Base-by-base conservation (phyloP, 2,888 invertebrate genomes). In the Chrysolina americana region DNA sequence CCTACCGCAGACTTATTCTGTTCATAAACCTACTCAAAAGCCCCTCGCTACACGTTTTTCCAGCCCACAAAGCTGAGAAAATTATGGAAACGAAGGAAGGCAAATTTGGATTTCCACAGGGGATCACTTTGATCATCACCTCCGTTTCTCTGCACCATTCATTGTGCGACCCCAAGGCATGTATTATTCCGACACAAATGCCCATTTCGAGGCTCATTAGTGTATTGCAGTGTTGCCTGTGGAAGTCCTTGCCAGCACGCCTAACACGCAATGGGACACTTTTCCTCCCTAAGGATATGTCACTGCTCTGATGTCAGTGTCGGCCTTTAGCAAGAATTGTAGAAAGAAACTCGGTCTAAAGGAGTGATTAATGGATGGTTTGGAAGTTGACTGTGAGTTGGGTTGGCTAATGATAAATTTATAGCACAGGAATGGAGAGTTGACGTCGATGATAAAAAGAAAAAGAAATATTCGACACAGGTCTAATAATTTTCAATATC, bases 151-250 rank as follows among this genome's bases (percentile, higher is more conserved):
- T 23, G 5, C 36, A 15, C 59, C 59, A 28, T 28, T 59, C 28
- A 59, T 59, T 36, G 1, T 17, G 9, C 36, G 10, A 28, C 28
- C 36, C 59, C 8, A 15, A 6, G 17, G 36, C n/a, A 59, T 59
- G n/a, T n/a, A 28, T 59, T n/a, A 59, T 59, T 23, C 36, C 59
- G n/a, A 59, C 59, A 59, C 59, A 59, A 59, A 59, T 17, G n/a
- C 23, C 23, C 36, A 59, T 59, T 59, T 28, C 17, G 15, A 28
- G 59, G n/a, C 59, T n/a, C 59, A 59, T 59, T 59, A 59, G 36
- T 11, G 59, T 56, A 56, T 56, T 56, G 56, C 15, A 23, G 9
- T 23, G 56, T 23, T 56, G 56, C n/a, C 36, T 59, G 36, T 36
- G n/a, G 3, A 17, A n/a, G 59, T 8, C 59, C 59, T 59, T 59